Evolutionary conservation across 2,797 vertebrate genomes (phyloP).

Genomic region (Semaprochilodus insignis): DNA sequence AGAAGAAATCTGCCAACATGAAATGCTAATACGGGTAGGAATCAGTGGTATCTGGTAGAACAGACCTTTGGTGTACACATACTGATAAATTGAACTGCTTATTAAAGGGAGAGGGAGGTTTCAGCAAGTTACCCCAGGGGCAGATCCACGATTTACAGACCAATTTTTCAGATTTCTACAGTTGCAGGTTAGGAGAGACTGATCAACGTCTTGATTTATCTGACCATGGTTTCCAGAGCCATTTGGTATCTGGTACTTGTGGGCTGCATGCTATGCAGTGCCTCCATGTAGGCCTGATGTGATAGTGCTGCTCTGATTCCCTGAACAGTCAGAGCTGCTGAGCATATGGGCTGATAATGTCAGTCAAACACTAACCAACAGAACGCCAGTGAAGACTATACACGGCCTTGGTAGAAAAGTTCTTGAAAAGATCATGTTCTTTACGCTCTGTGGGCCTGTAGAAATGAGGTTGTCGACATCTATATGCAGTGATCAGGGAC

Average conservation of each 20-base stretch:
- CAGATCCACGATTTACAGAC: neutral
- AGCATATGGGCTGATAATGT: constrained; percentile 7
- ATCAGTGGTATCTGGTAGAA: neutral
- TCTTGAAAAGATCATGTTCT: neutral
- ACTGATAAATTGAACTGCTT: neutral
- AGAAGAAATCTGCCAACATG: neutral
- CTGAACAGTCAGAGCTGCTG: constrained; percentile 1
- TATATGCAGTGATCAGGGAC: neutral
- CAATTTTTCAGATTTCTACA: neutral
- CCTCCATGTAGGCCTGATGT: neutral
- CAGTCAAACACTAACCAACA: constrained; percentile 4
- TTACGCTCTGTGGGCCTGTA: neutral
- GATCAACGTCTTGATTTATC: neutral
- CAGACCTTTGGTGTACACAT: neutral
- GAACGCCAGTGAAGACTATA: neutral
- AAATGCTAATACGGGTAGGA: neutral
- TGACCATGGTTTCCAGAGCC: neutral
- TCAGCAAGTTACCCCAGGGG: neutral
- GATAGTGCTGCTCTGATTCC: constrained; percentile 25
- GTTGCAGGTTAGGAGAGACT: neutral
- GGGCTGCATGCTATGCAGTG: neutral
- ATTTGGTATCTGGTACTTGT: neutral
- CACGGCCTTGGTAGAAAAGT: neutral
- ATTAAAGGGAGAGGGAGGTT: neutral
- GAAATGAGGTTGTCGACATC: neutral